phyloP scores from a whole-genome alignment of 2,113 vertebrate species.

The Salvelinus namaycush region DNA sequence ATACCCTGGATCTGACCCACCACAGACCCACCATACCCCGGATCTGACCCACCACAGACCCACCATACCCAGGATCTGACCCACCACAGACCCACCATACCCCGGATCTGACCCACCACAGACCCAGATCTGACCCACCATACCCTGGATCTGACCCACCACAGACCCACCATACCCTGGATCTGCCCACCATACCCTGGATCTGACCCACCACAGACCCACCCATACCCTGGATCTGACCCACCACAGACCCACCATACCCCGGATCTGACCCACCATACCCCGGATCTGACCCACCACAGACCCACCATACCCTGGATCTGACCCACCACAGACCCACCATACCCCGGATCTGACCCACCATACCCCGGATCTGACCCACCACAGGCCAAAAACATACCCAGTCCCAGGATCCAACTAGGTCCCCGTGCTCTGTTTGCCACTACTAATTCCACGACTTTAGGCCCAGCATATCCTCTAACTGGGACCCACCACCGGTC shows the following conservation, averaged over 20 bases:
- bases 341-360: conserved; percentile 36
- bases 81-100: conserved; percentile 53
- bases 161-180: conserved; percentile 50
- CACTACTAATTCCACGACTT: no score
- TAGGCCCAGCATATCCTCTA: no score
- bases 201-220: no score
- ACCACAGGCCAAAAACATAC: not conserved
- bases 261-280: conserved; percentile 26
- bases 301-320: conserved; percentile 52
- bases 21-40: conserved; percentile 53
- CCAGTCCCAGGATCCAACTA: not conserved
- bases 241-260: conserved; percentile 53
- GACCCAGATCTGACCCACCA: no score
- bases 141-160: conserved; percentile 39
- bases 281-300: no score
- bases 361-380: no score
- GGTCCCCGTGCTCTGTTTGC: not conserved
- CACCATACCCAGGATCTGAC: conserved; percentile 38
- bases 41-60: conserved; percentile 49
- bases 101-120: conserved; percentile 26
- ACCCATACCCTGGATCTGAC: conserved; percentile 39
- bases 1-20: conserved; percentile 37
- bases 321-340: conserved; percentile 45
- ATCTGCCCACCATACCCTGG: conserved; percentile 48
- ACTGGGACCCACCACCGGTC: no score